Base-by-base conservation (phyloP, 2,888 invertebrate genomes). In the Leptogaster cylindrica region DNA sequence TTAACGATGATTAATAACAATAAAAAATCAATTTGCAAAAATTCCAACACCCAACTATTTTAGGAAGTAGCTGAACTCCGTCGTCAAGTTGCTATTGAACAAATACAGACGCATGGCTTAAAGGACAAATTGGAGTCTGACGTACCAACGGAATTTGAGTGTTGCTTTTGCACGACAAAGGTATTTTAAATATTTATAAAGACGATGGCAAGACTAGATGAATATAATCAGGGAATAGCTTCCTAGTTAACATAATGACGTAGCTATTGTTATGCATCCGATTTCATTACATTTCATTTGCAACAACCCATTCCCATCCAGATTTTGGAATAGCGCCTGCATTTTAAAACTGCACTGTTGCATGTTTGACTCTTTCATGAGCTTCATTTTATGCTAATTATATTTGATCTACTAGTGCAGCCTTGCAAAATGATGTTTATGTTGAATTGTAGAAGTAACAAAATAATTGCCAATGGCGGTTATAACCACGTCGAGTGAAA, bases 121-220 rank as follows among this genome's bases (percentile, higher is more conserved):
- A 72, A 72, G 68, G 86, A 87, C 80, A 86, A 87, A 83, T 84
- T 85, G 82, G 88, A 90, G 83, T 92, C 92, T 86, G 93, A 93
- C 86, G 87, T 92, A 84, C 93, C 93, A 85, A 93, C 91, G 86
- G 93, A 93, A 87, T 92, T 93, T 88, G 94, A 94, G 88, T 94
- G 94, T 91, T 94, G 93, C 89, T 94, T 93, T 91, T 94, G 93
- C 89, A 92, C 92, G 84, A 89, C 92, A 83, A 93, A 93, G 93
- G 93, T 93, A 71, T 69, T 69, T 67, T 28, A 48, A 18, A 36
- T 28, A 36, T 36, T 55, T 28, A 31, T 27, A 36, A 20, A 46
- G 20, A 23, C 25, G 12, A 23, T 23, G 23, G 46, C 18, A 10
- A 46, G 14, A 44, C 2, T 14, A 12, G 8, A 16, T 10, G n/a